Evolutionary conservation across 2,888 invertebrate genomes (phyloP), one percentile per base, ranked within the genome.

Genomic region (Drosophila longiperda): DNA sequence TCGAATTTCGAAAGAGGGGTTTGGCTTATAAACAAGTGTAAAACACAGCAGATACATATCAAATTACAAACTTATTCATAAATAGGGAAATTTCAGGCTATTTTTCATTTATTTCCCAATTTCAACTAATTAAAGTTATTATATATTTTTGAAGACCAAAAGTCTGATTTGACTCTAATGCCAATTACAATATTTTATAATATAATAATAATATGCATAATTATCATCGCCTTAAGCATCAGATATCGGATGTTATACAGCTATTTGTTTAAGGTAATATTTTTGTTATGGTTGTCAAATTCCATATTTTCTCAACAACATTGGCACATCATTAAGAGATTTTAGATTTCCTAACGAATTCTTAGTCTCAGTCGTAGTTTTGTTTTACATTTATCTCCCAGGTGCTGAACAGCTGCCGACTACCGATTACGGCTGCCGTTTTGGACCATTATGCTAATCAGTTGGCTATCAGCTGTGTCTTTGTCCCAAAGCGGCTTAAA

Each of bases 301-400:
- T 71, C 49, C 38, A 55, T 67, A 57, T 73, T 68, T 68, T 75
- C 42, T 48, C 66, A 73, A 61, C 69, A 74, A 68, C 73, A 65
- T 86, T 81, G 86, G 82, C 84, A 85, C 89, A 85, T 85, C 88
- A 85, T 85, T 85, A 87, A 62, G 42, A 76, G 73, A 79, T 89
- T 66, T 79, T 62, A 49, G 70, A 81, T 77, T 83, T 74, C 64
- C 75, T 75, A 67, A 52, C 40, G 23, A 53, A 29, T 70, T 69
- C 80, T 45, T 63, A 20, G 32, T 57, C 60, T 61, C 26, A 34
- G 40, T 63, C 55, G 50, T 66, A 65, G 62, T 66, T 59, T 59
- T 66, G 65, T 59, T 50, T 75, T 36, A 62, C 42, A 65, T 69
- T 63, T 69, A 75, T 65, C 65, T 64, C 26, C 54, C 32, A 40